Evolutionary conservation across 1,140 invertebrate genomes (phyloP).

Genomic region (Pachyrhynchus sulphureomaculatus): DNA sequence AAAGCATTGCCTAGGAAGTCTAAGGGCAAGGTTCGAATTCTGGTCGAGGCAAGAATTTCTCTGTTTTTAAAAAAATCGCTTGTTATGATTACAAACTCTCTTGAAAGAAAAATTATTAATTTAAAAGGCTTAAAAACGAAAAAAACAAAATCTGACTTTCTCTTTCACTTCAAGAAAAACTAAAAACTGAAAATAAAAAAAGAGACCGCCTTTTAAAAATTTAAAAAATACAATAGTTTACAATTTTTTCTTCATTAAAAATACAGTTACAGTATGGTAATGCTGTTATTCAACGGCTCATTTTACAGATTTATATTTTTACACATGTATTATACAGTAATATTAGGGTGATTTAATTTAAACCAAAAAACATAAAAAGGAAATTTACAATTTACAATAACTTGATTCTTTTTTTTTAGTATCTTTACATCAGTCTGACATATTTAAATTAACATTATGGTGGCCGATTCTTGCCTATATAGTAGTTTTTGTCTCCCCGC

Average conservation of each 20-base stretch:
- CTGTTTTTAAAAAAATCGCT: too few species aligned
- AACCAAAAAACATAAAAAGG: constrained; percentile 48
- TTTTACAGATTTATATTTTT: constrained; percentile 49
- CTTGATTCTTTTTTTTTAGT: constrained; percentile 45
- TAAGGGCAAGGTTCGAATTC: too few species aligned
- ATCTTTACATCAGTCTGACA: constrained; percentile 52
- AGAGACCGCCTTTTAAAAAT: constrained; percentile 46
- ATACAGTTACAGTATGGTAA: constrained; percentile 16
- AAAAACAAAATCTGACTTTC: constrained; percentile 1
- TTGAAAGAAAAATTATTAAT: too few species aligned
- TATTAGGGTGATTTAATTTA: constrained; percentile 41
- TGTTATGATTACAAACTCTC: too few species aligned
- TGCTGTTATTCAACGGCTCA: constrained; percentile 40
- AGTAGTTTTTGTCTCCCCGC: constrained; percentile 40
- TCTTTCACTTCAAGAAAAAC: constrained; percentile 9
- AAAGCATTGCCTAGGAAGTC: too few species aligned
- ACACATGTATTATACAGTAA: constrained; percentile 53
- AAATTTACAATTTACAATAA: constrained; percentile 53
- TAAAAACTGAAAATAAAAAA: constrained; percentile 44
- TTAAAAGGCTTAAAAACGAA: background rate
- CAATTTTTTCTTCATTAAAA: constrained; percentile 41
- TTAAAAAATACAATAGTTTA: constrained; percentile 50
- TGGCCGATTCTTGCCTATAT: constrained; percentile 35
- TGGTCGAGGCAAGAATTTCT: too few species aligned
- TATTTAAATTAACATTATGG: constrained; percentile 33